A percentile compares a stretch with the other conserved stretches of the same genome.
These are phyloP conservation scores for Drosophila novamexicana DNA, from an alignment of 1,140 invertebrate genomes.

Conservation along the genomic window DNA sequence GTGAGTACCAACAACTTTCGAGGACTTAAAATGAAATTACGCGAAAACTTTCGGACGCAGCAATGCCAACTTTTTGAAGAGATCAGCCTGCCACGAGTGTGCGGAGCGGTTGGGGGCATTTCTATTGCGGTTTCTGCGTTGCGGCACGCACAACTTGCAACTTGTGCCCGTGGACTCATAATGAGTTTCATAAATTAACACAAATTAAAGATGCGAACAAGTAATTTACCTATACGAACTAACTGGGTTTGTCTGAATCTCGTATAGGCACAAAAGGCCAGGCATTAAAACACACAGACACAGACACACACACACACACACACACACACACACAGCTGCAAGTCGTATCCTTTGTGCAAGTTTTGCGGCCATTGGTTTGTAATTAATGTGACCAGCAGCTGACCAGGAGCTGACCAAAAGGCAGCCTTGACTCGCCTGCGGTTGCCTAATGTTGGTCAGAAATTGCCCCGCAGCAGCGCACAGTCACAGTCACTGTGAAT, in stretches of 20 bases:
- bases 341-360: constrained; percentile 18
- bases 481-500: constrained; percentile 8
- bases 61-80: constrained; percentile 68
- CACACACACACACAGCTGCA: background rate
- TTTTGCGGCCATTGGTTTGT: constrained; percentile 76
- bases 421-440: constrained; percentile 61
- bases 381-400: constrained; percentile 74
- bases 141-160: constrained; percentile 58
- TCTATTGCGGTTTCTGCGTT: constrained; percentile 36
- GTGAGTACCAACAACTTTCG: constrained; percentile 64
- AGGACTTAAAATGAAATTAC: constrained; percentile 83
- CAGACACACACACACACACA: constrained; percentile 13
- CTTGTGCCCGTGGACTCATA: constrained; percentile 48
- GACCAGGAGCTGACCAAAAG: constrained; percentile 55
- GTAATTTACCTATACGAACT: constrained; percentile 50
- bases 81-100: constrained; percentile 44
- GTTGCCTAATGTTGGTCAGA: constrained; percentile 55
- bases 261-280: constrained; percentile 10
- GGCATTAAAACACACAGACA: background rate
- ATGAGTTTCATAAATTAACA: constrained; percentile 81
- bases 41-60: constrained; percentile 69
- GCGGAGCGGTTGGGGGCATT: constrained; percentile 19
- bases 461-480: background rate
- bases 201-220: constrained; percentile 72
- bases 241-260: background rate